These are phyloP conservation scores for Alitta virens DNA, from an alignment of 2,888 invertebrate species.

Conservation along the genomic window DNA sequence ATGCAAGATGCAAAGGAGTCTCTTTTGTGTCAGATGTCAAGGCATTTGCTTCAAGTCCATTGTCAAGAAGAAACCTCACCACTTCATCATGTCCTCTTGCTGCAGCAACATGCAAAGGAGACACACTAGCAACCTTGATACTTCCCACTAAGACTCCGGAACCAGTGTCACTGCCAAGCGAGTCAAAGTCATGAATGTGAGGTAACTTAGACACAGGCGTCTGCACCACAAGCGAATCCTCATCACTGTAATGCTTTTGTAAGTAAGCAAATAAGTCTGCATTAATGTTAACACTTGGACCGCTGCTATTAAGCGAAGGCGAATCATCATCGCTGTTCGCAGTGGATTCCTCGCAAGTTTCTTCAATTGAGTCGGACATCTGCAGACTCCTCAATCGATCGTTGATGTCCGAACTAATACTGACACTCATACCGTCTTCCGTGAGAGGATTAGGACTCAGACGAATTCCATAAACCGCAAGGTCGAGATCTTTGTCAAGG, in stretches of 20 bases:
- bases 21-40: slow-evolving; percentile 10
- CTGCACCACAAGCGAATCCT: background rate
- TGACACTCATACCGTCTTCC: slow-evolving; percentile 4
- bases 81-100: slow-evolving; percentile 12
- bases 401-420: background rate
- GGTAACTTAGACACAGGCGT: slow-evolving; percentile 1
- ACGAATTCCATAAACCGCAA: slow-evolving; percentile 10
- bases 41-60: slow-evolving; percentile 2
- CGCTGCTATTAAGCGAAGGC: background rate
- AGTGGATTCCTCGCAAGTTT: background rate
- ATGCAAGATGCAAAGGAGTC: slow-evolving; percentile 7
- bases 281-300: background rate
- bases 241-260: background rate
- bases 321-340: background rate
- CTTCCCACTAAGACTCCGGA: slow-evolving; percentile 6
- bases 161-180: slow-evolving; percentile 12
- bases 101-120: slow-evolving; percentile 10
- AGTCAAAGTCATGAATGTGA: slow-evolving; percentile 5
- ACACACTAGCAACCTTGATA: slow-evolving; percentile 7
- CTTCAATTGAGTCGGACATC: background rate
- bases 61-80: slow-evolving; percentile 4
- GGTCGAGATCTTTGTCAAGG: slow-evolving; percentile 13
- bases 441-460: slow-evolving; percentile 5
- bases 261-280: background rate
- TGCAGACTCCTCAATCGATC: background rate